Base-by-base conservation (phyloP, 2,888 invertebrate species). In the Arenicola marina region DNA sequence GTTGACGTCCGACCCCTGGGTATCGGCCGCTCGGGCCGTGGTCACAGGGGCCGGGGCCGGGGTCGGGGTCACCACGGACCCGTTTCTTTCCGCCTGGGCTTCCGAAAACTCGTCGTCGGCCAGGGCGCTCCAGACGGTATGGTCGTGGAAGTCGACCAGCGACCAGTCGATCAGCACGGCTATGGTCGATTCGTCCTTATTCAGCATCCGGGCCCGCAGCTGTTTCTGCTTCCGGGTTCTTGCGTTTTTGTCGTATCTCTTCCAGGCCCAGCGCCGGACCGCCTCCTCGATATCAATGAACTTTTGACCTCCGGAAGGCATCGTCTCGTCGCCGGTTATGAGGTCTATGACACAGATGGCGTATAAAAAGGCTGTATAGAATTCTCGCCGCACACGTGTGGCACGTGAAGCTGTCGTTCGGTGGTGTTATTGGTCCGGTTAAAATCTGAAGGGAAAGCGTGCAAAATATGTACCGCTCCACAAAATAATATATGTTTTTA, bases 131-230 rank as follows among this genome's bases (percentile, higher is more conserved):
- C 71, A 71, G 2, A n/a, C 33, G 7, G 69, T 71, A 3, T 31
- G 31, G 61, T 70, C 67, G 26, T 31, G 48, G 62, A 68, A 66
- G 24, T 56, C 57, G 33, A 65, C 63, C 21, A 63, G 55, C 1
- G 66, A 62, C 71, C 71, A 71, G 53, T 71, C 71, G 29, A 71
- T 65, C 31, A 28, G 26, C 7, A 63, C 26, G 11, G 46, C 51
- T 28, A 71, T 28, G 58, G 61, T 60, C 26, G 65, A 63, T 4
- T 45, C 56, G 7, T 62, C 55, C 44, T 62, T 65, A 51, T 57
- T 51, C 2, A 43, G n/a, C 31, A 67, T 43, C 32, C 63, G 65
- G 29, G 55, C 34, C 7, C 51, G 54, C 26, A 70, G 56, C 31
- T 34, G 48, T 26, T 34, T 64, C 55, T 68, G 63, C 18, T 48